Percentiles rank a stretch among this genome's conserved stretches.
These are phyloP conservation scores for Actias luna DNA, from an alignment of 2,888 invertebrate species.

Conservation along the genomic window DNA sequence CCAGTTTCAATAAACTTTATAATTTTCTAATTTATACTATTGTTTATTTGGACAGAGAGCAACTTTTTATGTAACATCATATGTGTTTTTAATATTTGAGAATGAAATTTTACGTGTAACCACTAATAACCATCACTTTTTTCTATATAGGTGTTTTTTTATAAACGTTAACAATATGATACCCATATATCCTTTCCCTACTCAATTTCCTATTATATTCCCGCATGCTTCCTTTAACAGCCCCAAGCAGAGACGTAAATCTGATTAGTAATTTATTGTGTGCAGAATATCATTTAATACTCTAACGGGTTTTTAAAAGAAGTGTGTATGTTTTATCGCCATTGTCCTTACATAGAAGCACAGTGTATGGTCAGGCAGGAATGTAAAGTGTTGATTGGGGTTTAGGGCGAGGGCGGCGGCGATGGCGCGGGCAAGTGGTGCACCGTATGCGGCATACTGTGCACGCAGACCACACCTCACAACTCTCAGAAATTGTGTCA, in stretches of 20 bases:
- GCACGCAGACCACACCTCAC: conserved; percentile 76
- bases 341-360: conserved; percentile 38
- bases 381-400: conserved; percentile 74
- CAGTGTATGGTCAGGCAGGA: conserved; percentile 44
- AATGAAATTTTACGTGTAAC: background rate
- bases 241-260: conserved; percentile 56
- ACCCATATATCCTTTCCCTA: conserved; percentile 23
- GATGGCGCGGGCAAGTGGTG: conserved; percentile 72
- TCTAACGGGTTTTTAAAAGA: conserved; percentile 78
- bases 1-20: background rate
- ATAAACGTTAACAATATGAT: conserved; percentile 13
- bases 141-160: conserved; percentile 7
- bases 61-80: background rate
- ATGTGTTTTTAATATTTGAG: background rate
- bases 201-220: conserved; percentile 38
- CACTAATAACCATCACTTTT: background rate
- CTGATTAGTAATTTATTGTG: conserved; percentile 69
- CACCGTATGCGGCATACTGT: conserved; percentile 78
- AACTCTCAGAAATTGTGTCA: conserved; percentile 80
- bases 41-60: background rate
- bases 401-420: conserved; percentile 76
- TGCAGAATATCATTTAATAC: conserved; percentile 76
- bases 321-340: conserved; percentile 66
- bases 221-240: conserved; percentile 81
- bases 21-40: too few species aligned